Conservation (phyloP, 2,113 vertebrate species). For the Boleophthalmus pectinirostris region DNA sequence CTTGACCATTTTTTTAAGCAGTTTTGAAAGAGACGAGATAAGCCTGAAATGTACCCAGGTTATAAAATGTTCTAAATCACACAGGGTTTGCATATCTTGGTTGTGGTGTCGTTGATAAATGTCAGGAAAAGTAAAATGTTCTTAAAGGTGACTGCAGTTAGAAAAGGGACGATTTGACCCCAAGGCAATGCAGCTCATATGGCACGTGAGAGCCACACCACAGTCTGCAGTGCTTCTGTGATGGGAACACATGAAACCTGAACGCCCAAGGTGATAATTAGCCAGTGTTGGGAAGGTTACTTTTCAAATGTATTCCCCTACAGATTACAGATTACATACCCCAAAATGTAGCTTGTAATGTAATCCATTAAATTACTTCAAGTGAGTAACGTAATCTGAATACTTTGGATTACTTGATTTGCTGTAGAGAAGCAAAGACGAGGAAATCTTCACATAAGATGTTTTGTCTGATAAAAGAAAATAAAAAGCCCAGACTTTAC, state of each 20-base stretch:
- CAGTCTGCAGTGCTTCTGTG: slow-evolving; percentile 1
- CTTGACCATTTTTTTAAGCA: slow-evolving; percentile 33
- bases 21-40: slow-evolving; percentile 5
- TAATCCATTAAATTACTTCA: too few species aligned
- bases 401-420: too few species aligned
- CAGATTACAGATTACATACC: too few species aligned
- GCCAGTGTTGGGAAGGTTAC: too few species aligned
- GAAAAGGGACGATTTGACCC: slow-evolving; percentile 48
- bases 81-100: not conserved
- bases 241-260: not conserved
- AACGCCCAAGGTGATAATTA: not conserved
- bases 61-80: not conserved
- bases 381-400: too few species aligned
- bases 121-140: slow-evolving; percentile 4
- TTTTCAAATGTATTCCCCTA: too few species aligned
- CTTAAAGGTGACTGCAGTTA: slow-evolving; percentile 42
- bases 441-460: too few species aligned
- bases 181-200: slow-evolving; percentile 28
- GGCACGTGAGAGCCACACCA: slow-evolving; percentile 33
- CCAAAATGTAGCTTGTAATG: too few species aligned
- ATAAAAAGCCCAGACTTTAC: too few species aligned
- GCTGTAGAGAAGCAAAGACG: too few species aligned
- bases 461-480: too few species aligned
- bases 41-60: not conserved
- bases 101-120: not conserved